Evolutionary conservation across 2,888 invertebrate species (phyloP), one percentile per base, ranked within the genome.

Genomic region (Drosophila kanekoi): DNA sequence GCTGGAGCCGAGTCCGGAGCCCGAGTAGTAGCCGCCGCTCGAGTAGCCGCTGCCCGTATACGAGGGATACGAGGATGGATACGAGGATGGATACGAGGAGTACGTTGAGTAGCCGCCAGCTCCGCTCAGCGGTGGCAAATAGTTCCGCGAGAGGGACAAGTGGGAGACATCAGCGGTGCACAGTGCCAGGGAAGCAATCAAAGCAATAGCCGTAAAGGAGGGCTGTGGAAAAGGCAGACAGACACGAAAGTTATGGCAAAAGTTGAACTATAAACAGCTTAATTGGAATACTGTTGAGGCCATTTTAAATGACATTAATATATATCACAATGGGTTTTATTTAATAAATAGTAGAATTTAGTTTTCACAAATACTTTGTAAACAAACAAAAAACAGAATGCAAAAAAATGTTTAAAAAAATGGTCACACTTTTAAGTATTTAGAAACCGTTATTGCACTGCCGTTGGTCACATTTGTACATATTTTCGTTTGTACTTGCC

Each of bases 151-250:
- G 16, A 90, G 74, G 28, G 80, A 62, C 54, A 90, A 61, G 56
- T 91, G 90, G 5, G 91, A 83, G 13, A 91, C 90, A 63, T 91
- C 91, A 2, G 79, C 91, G 11, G 63, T 68, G 32, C 81, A 72
- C 38, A 83, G 28, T 1, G 79, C 77, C 70, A 90, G 44, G 11
- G 84, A 62, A 53, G 76, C 76, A 45, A 87, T 57, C 41, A 90
- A 43, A 45, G 83, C 64, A 14, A 86, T 28, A 11, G 73, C 41
- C 23, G 69, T 14, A 53, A 78, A 49, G 52, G 49, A 72, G 58
- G 85, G 78, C 90, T 91, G 54, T 2, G 11, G 14, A 20, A 14
- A 51, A 5, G 2, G 3, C 20, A 33, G 3, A 4, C 10, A 48
- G 10, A 49, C 1, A 38, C 20, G 33, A 35, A 18, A 8, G 14